Evolutionary conservation across 2,888 invertebrate genomes (phyloP), one percentile per base, ranked within the genome.

Genomic region (Polymixis flavicincta): DNA sequence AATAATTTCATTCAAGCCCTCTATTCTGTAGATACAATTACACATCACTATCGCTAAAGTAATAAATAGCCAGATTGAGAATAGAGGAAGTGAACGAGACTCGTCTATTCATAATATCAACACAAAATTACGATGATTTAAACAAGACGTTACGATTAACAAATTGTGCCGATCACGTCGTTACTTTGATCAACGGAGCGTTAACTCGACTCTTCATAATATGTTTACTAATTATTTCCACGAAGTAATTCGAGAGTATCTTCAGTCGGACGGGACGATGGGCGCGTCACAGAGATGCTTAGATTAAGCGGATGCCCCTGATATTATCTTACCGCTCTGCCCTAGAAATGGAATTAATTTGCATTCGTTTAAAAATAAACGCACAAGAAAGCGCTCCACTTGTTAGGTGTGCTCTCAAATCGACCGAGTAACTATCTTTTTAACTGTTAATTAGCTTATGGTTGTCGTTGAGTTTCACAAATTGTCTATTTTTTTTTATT

Each of bases 311-410:
- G 89, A 91, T 90, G 90, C 90, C 89, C 86, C 89, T 80, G 92
- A 93, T 93, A 92, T 92, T 92, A 93, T 93, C 93, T 91, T 88
- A 88, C 88, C 88, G 85, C 88, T 79, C 82, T 92, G 92, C 91
- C 90, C 92, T 93, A 93, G 91, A 92, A 93, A 92, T 90, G 83
- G 92, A 91, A 92, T 93, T 91, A 91, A 93, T 94, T 93, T 93
- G 91, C 93, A 93, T 94, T 89, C 85, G 80, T 90, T 91, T 88
- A 88, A 91, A 89, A 90, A 89, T 89, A 88, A 90, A 89, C 86
- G 78, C 76, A 86, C 84, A 87, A 89, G 88, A 90, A 88, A 89
- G 83, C 87, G 85, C 87, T 90, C 89, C 84, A 90, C 89, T 87
- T 87, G 87, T 90, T 87, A 85, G 80, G 84, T 86, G 82, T 87